Evolutionary conservation across 1,140 invertebrate species (phyloP), one percentile per base, ranked within the genome.

Genomic region (Phocides pigmalion): DNA sequence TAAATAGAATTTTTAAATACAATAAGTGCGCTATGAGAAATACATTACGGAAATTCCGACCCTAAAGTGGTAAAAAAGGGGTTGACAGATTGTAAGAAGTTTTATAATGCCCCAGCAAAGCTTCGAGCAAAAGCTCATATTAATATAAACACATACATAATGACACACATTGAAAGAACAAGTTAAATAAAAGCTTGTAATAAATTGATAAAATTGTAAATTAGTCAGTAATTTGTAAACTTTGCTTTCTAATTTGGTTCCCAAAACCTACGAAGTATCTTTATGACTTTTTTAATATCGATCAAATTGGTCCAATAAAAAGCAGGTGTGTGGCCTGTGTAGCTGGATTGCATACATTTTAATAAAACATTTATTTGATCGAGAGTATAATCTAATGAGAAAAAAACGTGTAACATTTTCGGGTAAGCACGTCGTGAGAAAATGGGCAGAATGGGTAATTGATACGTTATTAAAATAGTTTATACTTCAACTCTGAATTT

Each of bases 251-350:
- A 41, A 42, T 25, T 58, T 25, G 41, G 54, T 44, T 58, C 54
- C 41, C 54, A 58, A 58, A 58, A 56, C 54, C 54, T 22, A 46
- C 37, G 39, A 15, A 16, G 54, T 58, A 58, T 58, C 49, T 51
- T 58, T 58, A 58, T 42, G 41, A 42, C 54, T 28, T 44, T 58
- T 56, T 58, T 46, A 58, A 58, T 58, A 58, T 58, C 22, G 54
- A 58, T 58, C 53, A 41, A 58, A 58, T 58, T 58, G 53, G 39
- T 58, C 22, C 41, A 58, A 58, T 58, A 58, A 58, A 58, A 16
- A 22, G 39, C 20, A 22, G 53, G 39, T 58, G 53, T 58, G 53
- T 56, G 53, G 53, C 39, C 39, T 39, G 9, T 2, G 17, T 32
- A 15, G 8, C 28, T 35, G 12, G 14, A 0, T 49, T 46, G 41